Percentiles rank a stretch among this genome's conserved stretches.
These are phyloP conservation scores for Zelostemma sp. DNA, from an alignment of 1,140 invertebrate genomes.

Conservation along the genomic window DNA sequence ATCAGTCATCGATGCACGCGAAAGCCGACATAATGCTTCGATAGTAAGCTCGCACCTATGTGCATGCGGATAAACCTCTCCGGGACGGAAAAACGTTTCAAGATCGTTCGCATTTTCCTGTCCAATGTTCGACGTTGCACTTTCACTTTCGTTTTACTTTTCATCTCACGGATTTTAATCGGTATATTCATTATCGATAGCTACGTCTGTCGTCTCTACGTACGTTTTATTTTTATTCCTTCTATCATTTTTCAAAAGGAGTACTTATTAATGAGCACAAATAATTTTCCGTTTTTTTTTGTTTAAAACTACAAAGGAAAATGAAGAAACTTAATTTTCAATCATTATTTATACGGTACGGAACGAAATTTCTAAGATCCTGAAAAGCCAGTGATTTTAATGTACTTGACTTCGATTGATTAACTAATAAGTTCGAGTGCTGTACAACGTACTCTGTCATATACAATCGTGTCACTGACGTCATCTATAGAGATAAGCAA, in stretches of 20 bases:
- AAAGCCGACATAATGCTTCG: slow-evolving; percentile 45
- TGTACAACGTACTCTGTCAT: too few relatives aligned
- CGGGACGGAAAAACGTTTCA: slow-evolving; percentile 43
- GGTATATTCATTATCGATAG: slow-evolving; percentile 9
- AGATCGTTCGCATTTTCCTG: slow-evolving; percentile 42
- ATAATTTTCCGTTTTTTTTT: too few relatives aligned
- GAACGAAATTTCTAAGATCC: too few relatives aligned
- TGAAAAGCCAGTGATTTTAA: too few relatives aligned
- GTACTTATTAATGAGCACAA: too few relatives aligned
- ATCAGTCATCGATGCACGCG: slow-evolving; percentile 47
- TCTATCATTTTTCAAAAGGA: too few relatives aligned
- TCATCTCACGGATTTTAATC: neutral
- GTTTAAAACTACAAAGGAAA: too few relatives aligned
- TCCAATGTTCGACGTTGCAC: slow-evolving; percentile 32
- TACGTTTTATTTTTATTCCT: too few relatives aligned
- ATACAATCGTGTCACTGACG: neutral
- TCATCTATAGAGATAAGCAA: neutral
- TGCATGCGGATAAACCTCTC: slow-evolving; percentile 41
- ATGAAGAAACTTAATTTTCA: too few relatives aligned
- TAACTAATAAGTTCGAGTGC: too few relatives aligned
- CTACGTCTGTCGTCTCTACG: slow-evolving; percentile 38
- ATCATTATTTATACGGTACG: too few relatives aligned
- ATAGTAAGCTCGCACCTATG: slow-evolving; percentile 42
- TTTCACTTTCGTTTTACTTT: slow-evolving; percentile 11
- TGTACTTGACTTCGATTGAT: too few relatives aligned